phyloP scores from a whole-genome alignment of 2,888 invertebrate genomes.

The Cylindroiulus punctatus region DNA sequence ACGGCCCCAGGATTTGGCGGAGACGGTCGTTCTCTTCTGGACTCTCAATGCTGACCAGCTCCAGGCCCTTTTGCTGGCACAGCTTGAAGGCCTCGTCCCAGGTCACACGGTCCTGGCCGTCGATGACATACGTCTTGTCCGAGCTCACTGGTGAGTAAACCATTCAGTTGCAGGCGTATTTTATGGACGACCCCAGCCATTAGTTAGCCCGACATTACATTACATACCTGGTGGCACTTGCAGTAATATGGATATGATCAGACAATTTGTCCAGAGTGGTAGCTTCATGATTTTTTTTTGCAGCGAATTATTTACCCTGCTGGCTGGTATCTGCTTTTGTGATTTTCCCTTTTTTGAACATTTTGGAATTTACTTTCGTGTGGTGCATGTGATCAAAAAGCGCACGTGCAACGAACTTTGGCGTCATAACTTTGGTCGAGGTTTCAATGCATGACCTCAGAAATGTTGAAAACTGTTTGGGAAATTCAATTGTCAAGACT shows the following conservation, averaged over 20 bases:
- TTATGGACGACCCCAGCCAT: too few relatives aligned
- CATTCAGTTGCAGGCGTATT: background rate
- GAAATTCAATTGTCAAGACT: too few relatives aligned
- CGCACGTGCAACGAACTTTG: background rate
- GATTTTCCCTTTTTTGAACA: background rate
- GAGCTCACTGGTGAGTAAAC: background rate
- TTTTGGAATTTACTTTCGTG: background rate
- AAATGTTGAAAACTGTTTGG: too few relatives aligned
- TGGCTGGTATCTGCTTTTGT: too few relatives aligned
- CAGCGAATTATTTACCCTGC: background rate
- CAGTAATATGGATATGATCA: background rate
- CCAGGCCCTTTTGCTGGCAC: conserved; percentile 43
- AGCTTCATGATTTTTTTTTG: background rate
- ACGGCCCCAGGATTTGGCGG: background rate
- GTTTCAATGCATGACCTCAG: too few relatives aligned
- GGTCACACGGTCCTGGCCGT: background rate
- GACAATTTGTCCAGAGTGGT: background rate
- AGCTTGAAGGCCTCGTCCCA: conserved; percentile 5
- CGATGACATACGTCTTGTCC: conserved; percentile 52
- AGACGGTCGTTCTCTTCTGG: conserved; percentile 30
- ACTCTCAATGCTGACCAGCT: conserved; percentile 39
- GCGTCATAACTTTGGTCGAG: too few relatives aligned
- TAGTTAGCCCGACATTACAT: background rate
- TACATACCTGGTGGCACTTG: background rate
- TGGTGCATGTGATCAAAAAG: background rate